Evolutionary conservation across 1,140 invertebrate genomes (phyloP).

Genomic region (Physella acuta): DNA sequence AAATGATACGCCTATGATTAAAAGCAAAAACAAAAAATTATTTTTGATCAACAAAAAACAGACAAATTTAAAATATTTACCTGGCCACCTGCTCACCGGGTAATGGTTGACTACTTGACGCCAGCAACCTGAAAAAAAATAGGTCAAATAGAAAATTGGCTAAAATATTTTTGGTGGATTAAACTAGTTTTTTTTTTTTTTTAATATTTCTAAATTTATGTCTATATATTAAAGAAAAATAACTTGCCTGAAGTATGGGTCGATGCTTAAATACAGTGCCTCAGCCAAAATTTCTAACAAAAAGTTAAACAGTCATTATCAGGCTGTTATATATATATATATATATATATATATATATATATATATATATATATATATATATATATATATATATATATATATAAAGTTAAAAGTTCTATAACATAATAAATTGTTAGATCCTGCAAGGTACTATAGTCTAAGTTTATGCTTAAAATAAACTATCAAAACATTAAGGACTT

Average conservation of each 20-base stretch:
- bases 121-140: background rate
- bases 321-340: background rate
- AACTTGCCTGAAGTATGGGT: slow-evolving; percentile 13
- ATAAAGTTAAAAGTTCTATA: background rate
- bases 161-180: background rate
- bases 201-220: background rate
- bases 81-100: background rate
- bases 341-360: background rate
- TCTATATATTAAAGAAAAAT: background rate
- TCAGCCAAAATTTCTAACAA: slow-evolving; percentile 4
- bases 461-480: too few relatives aligned
- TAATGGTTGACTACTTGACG: background rate
- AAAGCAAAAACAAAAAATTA: background rate
- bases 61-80: background rate
- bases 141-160: background rate
- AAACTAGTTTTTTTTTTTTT: background rate
- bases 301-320: background rate
- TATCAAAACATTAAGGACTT: too few relatives aligned
- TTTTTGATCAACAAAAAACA: background rate
- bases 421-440: background rate
- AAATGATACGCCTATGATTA: background rate
- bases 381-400: background rate
- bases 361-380: background rate
- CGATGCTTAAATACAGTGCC: background rate
- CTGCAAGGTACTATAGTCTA: background rate